Percentiles rank a stretch among this genome's conserved stretches.
phyloP scores from a whole-genome alignment of 2,113 vertebrate species.

The Neotoma lepida region DNA sequence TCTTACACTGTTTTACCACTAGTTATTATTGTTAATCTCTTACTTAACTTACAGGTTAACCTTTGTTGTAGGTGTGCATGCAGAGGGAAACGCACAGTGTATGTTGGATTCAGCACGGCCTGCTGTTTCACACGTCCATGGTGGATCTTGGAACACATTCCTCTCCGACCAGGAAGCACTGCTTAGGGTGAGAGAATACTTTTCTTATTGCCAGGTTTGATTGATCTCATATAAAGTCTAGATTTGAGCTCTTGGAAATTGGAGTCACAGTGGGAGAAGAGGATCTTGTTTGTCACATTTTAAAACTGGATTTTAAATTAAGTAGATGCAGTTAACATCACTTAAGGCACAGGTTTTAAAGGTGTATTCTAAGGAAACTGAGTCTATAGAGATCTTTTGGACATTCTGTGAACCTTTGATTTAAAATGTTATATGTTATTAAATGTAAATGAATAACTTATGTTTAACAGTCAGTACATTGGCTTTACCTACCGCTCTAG shows the following conservation, averaged over 20 bases:
- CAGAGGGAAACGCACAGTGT: background rate
- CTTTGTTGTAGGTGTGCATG: background rate
- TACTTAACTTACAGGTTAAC: background rate
- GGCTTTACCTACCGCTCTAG: background rate
- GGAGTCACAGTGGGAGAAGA: conserved; percentile 33
- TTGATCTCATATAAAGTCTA: conserved; percentile 21
- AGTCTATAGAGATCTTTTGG: background rate
- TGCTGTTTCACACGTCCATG: no score
- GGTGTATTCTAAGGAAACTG: conserved; percentile 38
- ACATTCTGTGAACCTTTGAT: conserved; percentile 40
- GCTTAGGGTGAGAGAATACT: conserved; percentile 1
- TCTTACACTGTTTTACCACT: background rate
- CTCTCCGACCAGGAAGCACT: no score
- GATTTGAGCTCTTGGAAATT: conserved; percentile 42
- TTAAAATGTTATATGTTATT: conserved; percentile 48
- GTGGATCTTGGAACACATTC: background rate
- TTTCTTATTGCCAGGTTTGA: conserved; percentile 52
- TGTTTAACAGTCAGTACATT: background rate
- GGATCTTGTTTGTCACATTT: conserved; percentile 46
- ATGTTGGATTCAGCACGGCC: background rate
- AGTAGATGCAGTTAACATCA: conserved; percentile 5
- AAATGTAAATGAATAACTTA: conserved; percentile 48
- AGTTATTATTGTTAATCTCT: background rate
- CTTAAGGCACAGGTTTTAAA: conserved; percentile 30
- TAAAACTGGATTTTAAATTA: conserved; percentile 65